phyloP scores from a whole-genome alignment of 2,888 invertebrate species.

The Molanna angustata region DNA sequence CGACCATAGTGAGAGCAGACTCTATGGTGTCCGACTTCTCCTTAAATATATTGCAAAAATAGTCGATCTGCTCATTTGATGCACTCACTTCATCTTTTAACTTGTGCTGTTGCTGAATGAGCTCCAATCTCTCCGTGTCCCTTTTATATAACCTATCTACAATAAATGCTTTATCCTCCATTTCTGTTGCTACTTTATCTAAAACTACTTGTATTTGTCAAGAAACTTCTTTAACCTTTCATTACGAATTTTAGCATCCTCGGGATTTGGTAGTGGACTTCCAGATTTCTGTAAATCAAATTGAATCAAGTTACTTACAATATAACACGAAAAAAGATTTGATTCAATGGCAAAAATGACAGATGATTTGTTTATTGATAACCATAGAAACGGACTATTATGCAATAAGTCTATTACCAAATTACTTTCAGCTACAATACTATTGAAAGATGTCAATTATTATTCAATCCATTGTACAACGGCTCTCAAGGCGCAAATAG shows the following conservation, averaged over 20 bases:
- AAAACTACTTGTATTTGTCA: neutral
- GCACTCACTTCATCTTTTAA: slow-evolving; percentile 61
- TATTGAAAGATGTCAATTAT: too few species aligned
- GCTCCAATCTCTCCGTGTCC: slow-evolving; percentile 63
- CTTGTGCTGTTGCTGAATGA: slow-evolving; percentile 63
- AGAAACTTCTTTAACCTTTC: neutral
- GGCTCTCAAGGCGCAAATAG: too few species aligned
- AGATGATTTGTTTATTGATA: too few species aligned
- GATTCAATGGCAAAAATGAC: too few species aligned
- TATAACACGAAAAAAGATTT: too few species aligned
- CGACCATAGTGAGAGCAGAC: slow-evolving; percentile 55
- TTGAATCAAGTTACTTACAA: too few species aligned
- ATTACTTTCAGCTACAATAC: too few species aligned
- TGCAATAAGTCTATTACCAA: too few species aligned
- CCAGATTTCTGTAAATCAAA: neutral
- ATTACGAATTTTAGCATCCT: neutral
- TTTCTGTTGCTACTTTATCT: slow-evolving; percentile 35
- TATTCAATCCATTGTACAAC: too few species aligned
- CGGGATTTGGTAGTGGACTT: too few species aligned
- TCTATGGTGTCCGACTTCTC: slow-evolving; percentile 65
- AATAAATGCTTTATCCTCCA: slow-evolving; percentile 48
- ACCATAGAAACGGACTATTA: too few species aligned
- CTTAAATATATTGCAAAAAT: slow-evolving; percentile 67
- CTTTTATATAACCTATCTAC: slow-evolving; percentile 54
- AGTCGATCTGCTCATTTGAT: slow-evolving; percentile 65